Evolutionary conservation across 2,797 vertebrate species (phyloP), one percentile per base, ranked within the genome.

Genomic region (Hydrocynus forskahlii): DNA sequence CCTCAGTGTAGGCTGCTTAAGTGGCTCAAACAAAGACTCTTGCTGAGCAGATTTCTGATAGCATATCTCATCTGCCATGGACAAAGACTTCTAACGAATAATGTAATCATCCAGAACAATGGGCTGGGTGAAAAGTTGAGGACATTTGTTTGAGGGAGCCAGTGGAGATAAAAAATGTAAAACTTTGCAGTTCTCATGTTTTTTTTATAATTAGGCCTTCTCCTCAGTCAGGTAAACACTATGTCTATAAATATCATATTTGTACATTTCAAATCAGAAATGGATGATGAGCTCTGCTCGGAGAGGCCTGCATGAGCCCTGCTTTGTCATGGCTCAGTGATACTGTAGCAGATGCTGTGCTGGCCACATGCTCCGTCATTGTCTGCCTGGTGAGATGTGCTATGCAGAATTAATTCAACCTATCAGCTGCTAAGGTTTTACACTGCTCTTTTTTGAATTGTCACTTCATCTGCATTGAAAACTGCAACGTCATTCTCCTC

Each of bases 11-110:
- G 35, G 19, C 54, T 73, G 29, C 54, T 19, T 5, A 40, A 57
- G 71, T 57, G 52, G 23, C 40, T 29, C 14, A 55, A 63, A 79
- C 63, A 78, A 83, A 78, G 76, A 57, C 50, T 52, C 19, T 68
- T 60, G 16, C 81, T 83, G 76, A 69, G 69, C 76, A 57, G 48
- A 71, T 54, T 23, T 13, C 70, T 17, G 5, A 52, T 48, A 23
- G 14, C 23, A 54, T 7, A 35, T 35, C 50, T 55, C 52, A 1
- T 10, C 48, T 50, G 45, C 21, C 63, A 40, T n/a, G 59, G 59
- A 60, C 57, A 21, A 6, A 7, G n/a, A 59, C 10, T 25, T 60
- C 0, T 5, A 25, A 5, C 12, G 21, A 4, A 29, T 14, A 21
- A 50, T 23, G n/a, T 16, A 48, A 25, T n/a, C 19, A 21, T 14